Base-by-base conservation (phyloP, 2,888 invertebrate genomes). In the Drosophila putrida region DNA sequence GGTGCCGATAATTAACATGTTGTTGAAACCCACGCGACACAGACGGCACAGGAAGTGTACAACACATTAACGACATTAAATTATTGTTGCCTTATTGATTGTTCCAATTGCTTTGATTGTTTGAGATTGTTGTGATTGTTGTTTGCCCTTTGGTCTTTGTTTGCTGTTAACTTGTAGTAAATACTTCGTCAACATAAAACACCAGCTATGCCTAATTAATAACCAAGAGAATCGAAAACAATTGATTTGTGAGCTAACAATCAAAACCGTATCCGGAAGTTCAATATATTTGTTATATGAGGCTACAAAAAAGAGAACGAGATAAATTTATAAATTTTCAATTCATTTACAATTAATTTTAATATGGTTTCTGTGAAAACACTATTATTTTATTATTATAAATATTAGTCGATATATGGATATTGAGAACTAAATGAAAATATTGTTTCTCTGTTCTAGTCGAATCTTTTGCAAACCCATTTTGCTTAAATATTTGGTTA, bases 1-100 rank as follows among this genome's bases (percentile, higher is more conserved):
- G 63, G 66, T 53, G 64, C 57, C 64, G 70, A 61, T 78, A 83
- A 88, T 88, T 86, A 86, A 75, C 75, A 86, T 88, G 75, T 78
- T 60, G 58, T 78, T 61, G 57, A 25, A 57, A 20, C 47, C 53
- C 39, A 33, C 28, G 20, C 28, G 39, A 43, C 54, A 43, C 15
- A 38, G 28, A 31, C 9, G 46, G 15, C 47, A 50, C 67, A 58
- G 76, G 74, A 84, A 78, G 61, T 68, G 39, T 49, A 61, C 55
- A 60, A 62, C 53, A 60, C 75, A 83, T 73, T 88, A 86, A 82
- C 71, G 86, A 62, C 78, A 61, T 65, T 49, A 50, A 83, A 86
- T 88, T 80, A 82, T 75, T 77, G 53, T 58, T 60, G 49, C 44
- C 55, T 60, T 46, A 80, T 83, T 88, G 82, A 83, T 83, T 86